Evolutionary conservation across 1,140 invertebrate genomes (phyloP).

Genomic region (Holcopasites calliopsidis): DNA sequence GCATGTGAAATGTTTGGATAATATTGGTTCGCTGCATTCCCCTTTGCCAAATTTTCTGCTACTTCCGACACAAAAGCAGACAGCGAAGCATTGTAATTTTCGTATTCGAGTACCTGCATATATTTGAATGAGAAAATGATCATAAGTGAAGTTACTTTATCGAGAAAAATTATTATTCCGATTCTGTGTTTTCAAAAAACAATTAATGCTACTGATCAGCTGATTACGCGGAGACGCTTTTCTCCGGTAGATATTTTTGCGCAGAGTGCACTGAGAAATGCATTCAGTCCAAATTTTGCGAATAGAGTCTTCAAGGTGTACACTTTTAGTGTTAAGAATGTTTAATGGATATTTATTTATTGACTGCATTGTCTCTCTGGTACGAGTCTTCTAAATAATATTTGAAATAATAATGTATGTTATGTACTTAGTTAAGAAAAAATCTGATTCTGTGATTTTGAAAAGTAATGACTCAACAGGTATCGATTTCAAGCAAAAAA

Average conservation of each 20-base stretch:
- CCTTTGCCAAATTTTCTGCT: not conserved
- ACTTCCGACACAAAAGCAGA: not conserved
- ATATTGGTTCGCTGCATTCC: not conserved
- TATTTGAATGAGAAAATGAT: not conserved
- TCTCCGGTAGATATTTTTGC: not conserved
- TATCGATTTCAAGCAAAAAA: conserved; percentile 95
- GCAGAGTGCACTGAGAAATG: not conserved
- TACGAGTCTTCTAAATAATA: not conserved
- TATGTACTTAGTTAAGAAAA: not conserved
- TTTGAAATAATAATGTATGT: not conserved
- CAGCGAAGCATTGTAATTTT: not conserved
- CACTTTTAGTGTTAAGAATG: not conserved
- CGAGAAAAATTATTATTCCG: not conserved
- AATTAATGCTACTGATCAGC: conserved; percentile 1
- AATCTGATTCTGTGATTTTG: not conserved
- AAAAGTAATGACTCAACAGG: conserved; percentile 79
- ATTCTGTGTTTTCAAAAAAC: not conserved
- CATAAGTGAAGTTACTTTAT: not conserved
- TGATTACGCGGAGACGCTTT: not conserved
- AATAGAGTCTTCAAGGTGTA: no score
- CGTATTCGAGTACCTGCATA: not conserved
- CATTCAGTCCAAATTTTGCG: no score
- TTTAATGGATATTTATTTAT: not conserved
- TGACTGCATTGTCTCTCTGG: not conserved
- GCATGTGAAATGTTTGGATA: no score